Evolutionary conservation across 1,140 invertebrate genomes (phyloP), one percentile per base, ranked within the genome.

Genomic region (Periplaneta americana): DNA sequence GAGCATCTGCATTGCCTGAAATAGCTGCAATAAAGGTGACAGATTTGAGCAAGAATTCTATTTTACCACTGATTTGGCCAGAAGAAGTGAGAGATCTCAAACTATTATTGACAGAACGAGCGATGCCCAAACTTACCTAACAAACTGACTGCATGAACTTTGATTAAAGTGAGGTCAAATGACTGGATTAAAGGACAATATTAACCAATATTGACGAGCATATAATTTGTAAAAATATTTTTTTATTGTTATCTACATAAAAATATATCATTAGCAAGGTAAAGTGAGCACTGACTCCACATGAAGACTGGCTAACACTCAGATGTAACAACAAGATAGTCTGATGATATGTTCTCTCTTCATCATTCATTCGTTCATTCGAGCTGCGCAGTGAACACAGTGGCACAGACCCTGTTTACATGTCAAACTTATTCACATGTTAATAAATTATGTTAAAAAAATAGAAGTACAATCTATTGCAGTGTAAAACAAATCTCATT

Each of bases 11-110:
- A 81, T 13, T 81, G 13, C 81, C 81, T 17, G 79, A 80, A 35
- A 66, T 82, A 28, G 31, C 57, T 80, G 79, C 81, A 22, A 13
- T 80, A 28, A 82, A 80, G 81, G 37, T 82, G 22, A 80, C 36
- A 22, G 39, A 82, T 35, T 74, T 80, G 18, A 80, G 78, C 31
- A 34, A 74, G 22, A 82, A 81, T 66, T 79, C 81, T 17, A 28
- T 35, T 33, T 32, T 74, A 32, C 15, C 28, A 4, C n/a, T 33
- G 9, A 66, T 82, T 80, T 82, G 81, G 81, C 48, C 33, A 74
- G 18, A 34, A 18, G 81, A 82, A 74, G 79, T 82, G 17, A 34
- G 39, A 36, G 81, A 82, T 34, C 78, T 80, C 15, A 66, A 75
- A 39, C 3, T 81, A 39, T 18, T 80, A 35, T 37, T 81, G 17